Base-by-base conservation (phyloP, 2,797 vertebrate species). In the Characodon lateralis region DNA sequence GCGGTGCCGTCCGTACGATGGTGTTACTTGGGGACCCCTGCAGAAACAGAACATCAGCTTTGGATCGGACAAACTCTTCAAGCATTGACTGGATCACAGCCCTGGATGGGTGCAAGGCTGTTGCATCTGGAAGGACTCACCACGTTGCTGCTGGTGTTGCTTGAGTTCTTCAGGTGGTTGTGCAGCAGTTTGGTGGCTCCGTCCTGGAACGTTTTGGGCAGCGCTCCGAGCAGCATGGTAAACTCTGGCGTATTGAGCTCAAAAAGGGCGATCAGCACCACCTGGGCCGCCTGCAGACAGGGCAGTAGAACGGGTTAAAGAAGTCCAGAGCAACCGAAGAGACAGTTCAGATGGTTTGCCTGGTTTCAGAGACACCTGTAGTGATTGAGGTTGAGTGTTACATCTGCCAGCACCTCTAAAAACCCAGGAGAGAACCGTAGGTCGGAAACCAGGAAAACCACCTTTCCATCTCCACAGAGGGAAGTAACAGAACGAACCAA, bases 181-280 rank as follows among this genome's bases (percentile, higher is more conserved):
- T 99, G 98, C 65, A 99, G 96, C 82, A 99, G 96, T 85, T 98
- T 99, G 91, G 98, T 99, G 93, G 98, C 97, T 87, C 98, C 98
- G 35, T 99, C 98, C 93, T 99, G 98, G 95, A 99, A 99, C 83
- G 98, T 99, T 95, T 99, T 99, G 86, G 98, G 98, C 93, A 99
- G 96, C 73, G 98, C 98, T 82, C 97, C 98, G 92, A 99, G 96
- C 93, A 99, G 94, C 98, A 99, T 99, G 90, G 97, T 98, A 96
- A 99, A 99, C 95, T 99, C 98, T 0, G 98, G 98, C 20, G 98
- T 99, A 92, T 99, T 99, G 90, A 99, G 80, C 95, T 99, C 97
- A 89, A 99, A 99, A 89, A 99, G 93, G 75, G 97, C 95, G 89
- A 99, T 99, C 74, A 99, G 95, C 85, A 99, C 98, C 88, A 97